These are phyloP conservation scores for Onychorhynchus coronatus DNA, from an alignment of 2,113 vertebrate genomes.

Conservation along the genomic window DNA sequence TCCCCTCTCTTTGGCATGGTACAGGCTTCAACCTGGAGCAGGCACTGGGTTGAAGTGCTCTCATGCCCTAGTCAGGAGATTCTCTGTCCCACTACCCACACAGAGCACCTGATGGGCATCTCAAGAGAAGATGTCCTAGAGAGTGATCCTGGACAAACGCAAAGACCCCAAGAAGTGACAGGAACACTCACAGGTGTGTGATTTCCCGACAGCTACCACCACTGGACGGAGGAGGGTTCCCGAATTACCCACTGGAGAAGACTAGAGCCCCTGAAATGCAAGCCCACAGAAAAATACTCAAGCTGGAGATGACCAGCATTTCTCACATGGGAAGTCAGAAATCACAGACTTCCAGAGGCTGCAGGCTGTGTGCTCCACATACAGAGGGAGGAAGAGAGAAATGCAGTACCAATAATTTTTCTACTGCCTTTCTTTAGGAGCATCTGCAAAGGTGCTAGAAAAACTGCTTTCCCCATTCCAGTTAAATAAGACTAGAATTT, in stretches of 20 bases:
- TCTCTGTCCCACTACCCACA: neutral
- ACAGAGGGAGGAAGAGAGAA: neutral
- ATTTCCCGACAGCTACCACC: neutral
- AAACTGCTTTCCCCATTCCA: constrained; percentile 1
- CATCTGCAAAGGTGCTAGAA: neutral
- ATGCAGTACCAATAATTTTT: neutral
- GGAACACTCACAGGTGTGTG: neutral
- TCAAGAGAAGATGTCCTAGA: neutral
- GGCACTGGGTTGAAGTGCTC: fast-evolving
- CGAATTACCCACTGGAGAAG: neutral
- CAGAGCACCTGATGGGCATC: neutral
- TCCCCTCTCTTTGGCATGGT: neutral
- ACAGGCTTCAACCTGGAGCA: neutral
- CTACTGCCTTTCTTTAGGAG: neutral
- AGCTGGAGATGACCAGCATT: neutral
- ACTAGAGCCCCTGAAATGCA: neutral
- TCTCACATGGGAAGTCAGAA: neutral
- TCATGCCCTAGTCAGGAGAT: neutral
- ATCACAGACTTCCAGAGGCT: neutral
- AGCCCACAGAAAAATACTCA: neutral
- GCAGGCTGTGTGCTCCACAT: neutral
- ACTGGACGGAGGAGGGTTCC: fast-evolving
- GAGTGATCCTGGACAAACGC: neutral
- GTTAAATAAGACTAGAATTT: neutral
- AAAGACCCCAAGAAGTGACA: neutral